These are phyloP conservation scores for Leptopilina myrica DNA, from an alignment of 2,888 invertebrate genomes.

Conservation along the genomic window DNA sequence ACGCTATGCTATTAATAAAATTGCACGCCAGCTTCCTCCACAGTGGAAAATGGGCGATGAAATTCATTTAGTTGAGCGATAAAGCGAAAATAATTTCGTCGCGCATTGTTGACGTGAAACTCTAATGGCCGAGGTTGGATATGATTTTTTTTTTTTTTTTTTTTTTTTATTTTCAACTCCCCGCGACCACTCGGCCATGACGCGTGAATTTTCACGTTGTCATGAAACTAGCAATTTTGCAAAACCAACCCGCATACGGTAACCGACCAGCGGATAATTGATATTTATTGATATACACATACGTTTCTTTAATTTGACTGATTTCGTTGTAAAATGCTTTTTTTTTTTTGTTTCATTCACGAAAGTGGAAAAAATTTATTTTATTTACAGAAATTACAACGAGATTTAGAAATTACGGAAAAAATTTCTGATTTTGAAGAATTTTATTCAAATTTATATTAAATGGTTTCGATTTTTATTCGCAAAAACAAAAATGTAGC, in stretches of 20 bases:
- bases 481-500: too few relatives aligned
- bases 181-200: slow-evolving; percentile 28
- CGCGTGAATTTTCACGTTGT: slow-evolving; percentile 35
- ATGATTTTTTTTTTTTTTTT: slow-evolving; percentile 32
- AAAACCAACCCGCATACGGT: slow-evolving; percentile 8
- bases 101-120: slow-evolving; percentile 44
- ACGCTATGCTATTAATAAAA: slow-evolving; percentile 38
- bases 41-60: slow-evolving; percentile 37
- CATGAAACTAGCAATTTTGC: slow-evolving; percentile 37
- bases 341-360: neutral
- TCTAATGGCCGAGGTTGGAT: slow-evolving; percentile 51
- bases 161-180: neutral
- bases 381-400: too few relatives aligned
- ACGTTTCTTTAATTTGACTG: slow-evolving; percentile 12
- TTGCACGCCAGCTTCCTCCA: slow-evolving; percentile 9
- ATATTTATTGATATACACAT: slow-evolving; percentile 25
- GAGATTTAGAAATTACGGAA: too few relatives aligned
- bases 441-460: too few relatives aligned
- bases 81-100: slow-evolving; percentile 58
- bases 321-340: neutral
- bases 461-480: too few relatives aligned
- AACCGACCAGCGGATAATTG: slow-evolving; percentile 33
- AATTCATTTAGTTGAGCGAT: slow-evolving; percentile 59
- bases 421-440: too few relatives aligned
- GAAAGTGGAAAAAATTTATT: neutral